Evolutionary conservation across 2,113 vertebrate species (phyloP).

Genomic region (Phalacrocorax carbo): DNA sequence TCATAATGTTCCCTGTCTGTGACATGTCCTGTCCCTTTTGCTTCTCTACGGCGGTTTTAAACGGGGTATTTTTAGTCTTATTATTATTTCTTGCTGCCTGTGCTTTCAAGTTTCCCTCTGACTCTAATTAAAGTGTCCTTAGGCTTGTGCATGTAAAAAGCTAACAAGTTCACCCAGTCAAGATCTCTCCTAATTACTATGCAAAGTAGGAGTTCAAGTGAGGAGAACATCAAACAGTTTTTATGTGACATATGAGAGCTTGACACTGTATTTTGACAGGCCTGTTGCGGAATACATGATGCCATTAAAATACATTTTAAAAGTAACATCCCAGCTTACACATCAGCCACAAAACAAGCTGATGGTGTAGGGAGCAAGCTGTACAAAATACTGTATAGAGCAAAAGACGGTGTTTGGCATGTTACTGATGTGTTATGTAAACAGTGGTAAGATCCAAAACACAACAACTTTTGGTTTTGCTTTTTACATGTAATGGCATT

Average conservation of each 20-base stretch:
- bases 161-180: constrained; percentile 25
- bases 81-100: constrained; percentile 29
- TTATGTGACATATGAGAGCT: constrained; percentile 31
- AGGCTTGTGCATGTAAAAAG: constrained; percentile 24
- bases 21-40: constrained; percentile 6
- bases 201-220: constrained; percentile 49
- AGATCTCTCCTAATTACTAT: constrained; percentile 45
- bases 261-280: constrained; percentile 46
- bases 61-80: constrained; percentile 6
- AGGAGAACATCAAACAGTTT: constrained; percentile 59
- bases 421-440: constrained; percentile 35
- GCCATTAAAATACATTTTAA: not conserved
- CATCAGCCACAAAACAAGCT: constrained; percentile 15
- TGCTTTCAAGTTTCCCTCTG: constrained; percentile 49
- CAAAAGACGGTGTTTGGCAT: not conserved
- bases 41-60: constrained; percentile 16
- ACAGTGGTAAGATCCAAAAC: constrained; percentile 26
- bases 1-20: not conserved
- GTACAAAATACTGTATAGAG: not conserved
- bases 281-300: not conserved
- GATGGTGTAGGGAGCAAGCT: constrained; percentile 8
- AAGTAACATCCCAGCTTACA: constrained; percentile 41
- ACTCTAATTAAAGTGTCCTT: constrained; percentile 59
- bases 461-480: not conserved
- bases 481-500: not conserved